Evolutionary conservation across 1,140 invertebrate genomes (phyloP).

Genomic region (Yoshiicerus persimilis): DNA sequence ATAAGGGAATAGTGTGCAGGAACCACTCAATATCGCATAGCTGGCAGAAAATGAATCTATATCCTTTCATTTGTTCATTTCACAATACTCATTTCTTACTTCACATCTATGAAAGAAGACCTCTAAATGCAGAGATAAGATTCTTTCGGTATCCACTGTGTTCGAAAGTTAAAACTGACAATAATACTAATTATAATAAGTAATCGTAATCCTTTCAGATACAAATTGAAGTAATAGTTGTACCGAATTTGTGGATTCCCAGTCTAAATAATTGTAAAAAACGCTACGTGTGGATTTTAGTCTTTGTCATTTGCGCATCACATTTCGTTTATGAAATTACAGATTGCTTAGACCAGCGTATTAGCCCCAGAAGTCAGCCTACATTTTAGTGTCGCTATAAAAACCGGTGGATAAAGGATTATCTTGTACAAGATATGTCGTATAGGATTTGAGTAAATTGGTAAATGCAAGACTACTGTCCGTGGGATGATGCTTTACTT

Average conservation of each 20-base stretch:
- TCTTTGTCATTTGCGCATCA: background rate
- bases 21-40: no score
- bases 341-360: background rate
- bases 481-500: constrained; percentile 26
- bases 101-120: no score
- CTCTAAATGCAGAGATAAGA: no score
- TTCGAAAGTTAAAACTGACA: no score
- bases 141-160: no score
- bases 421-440: no score
- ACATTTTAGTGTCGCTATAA: background rate
- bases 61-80: no score
- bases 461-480: constrained; percentile 15
- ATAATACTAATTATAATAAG: no score
- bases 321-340: background rate
- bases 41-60: no score
- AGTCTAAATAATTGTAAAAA: background rate
- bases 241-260: constrained; percentile 8
- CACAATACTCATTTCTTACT: no score
- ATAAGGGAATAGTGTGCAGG: no score
- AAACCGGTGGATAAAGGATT: background rate
- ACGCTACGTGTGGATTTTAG: background rate
- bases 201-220: no score
- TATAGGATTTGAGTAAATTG: background rate
- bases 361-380: background rate
- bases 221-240: background rate